Conservation (phyloP, 2,113 vertebrate genomes). For the Platysteira castanea region DNA sequence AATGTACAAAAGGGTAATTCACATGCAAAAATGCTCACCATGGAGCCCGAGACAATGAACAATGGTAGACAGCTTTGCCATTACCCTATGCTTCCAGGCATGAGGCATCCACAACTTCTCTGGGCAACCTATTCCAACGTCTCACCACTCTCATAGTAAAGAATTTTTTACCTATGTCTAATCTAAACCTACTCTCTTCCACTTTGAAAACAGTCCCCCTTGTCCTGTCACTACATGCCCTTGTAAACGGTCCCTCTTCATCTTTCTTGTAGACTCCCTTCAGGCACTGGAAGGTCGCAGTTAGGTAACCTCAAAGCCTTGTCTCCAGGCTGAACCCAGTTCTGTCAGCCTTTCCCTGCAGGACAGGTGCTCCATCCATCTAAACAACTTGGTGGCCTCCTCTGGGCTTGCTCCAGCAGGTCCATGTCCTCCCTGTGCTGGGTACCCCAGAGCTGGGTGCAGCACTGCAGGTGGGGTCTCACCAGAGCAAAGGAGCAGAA, state of each 20-base stretch:
- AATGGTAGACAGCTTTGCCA: neutral
- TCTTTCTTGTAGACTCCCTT: neutral
- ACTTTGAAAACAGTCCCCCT: neutral
- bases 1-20: neutral
- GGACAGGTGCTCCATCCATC: neutral
- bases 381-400: neutral
- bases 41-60: fast-evolving
- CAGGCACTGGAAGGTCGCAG: no score
- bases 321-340: neutral
- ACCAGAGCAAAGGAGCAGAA: neutral
- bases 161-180: neutral
- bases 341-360: neutral
- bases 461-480: fast-evolving
- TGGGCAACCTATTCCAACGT: neutral
- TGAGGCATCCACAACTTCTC: fast-evolving
- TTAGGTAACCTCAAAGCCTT: neutral
- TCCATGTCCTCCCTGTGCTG: neutral
- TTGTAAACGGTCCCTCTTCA: neutral
- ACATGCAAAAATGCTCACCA: neutral
- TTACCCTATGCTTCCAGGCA: fast-evolving
- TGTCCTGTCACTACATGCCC: neutral
- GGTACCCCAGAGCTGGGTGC: neutral
- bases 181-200: neutral
- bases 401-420: fast-evolving
- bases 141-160: neutral